A percentile compares a stretch with the other conserved stretches of the same genome.
phyloP scores from a whole-genome alignment of 2,888 invertebrate genomes.

The Achlya flavicornis region DNA sequence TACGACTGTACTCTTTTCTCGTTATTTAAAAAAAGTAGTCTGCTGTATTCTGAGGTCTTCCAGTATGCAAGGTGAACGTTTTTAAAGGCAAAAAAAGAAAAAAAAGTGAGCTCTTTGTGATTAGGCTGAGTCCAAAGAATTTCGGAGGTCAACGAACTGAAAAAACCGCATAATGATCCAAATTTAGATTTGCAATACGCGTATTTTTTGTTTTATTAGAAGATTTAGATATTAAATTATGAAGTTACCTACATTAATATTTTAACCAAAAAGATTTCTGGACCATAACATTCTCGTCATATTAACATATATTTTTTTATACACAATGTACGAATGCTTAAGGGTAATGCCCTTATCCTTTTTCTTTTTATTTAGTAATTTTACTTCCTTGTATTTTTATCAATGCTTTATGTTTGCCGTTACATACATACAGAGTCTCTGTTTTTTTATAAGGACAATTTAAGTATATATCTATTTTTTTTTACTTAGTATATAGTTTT shows the following conservation, averaged over 20 bases:
- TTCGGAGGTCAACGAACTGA: conserved; percentile 45
- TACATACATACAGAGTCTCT: not conserved
- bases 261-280: not conserved
- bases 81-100: conserved; percentile 40
- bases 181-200: conserved; percentile 6
- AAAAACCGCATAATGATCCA: conserved; percentile 9
- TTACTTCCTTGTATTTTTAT: not conserved
- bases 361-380: not conserved
- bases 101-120: conserved; percentile 32
- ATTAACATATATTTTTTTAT: not conserved
- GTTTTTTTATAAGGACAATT: not conserved
- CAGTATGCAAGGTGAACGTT: conserved; percentile 51
- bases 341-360: not conserved
- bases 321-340: not conserved
- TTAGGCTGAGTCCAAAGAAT: conserved; percentile 33
- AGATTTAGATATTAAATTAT: conserved; percentile 3
- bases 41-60: conserved; percentile 48
- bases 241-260: not conserved
- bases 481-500: too few relatives aligned
- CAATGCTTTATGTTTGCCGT: not conserved
- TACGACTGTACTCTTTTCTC: conserved; percentile 35
- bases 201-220: not conserved
- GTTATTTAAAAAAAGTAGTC: conserved; percentile 30
- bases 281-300: not conserved
- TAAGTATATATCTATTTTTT: not conserved